phyloP scores from a whole-genome alignment of 2,888 invertebrate species.

The Rotaria sp. region DNA sequence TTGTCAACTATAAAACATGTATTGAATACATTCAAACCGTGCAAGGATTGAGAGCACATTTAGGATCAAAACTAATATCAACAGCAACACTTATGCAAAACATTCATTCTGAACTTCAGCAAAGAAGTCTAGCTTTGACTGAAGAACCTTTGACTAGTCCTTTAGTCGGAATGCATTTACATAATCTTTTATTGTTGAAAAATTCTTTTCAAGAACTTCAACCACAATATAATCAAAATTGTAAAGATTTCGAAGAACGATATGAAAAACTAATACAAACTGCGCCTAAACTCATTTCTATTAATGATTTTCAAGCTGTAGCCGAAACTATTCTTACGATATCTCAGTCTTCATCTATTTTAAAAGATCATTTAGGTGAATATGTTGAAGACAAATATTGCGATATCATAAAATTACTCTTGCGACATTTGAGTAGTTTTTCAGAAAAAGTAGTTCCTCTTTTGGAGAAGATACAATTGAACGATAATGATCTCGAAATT shows the following conservation, averaged over 20 bases:
- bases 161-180: neutral
- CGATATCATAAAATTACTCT: neutral
- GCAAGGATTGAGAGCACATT: neutral
- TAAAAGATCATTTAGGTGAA: neutral
- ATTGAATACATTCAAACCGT: neutral
- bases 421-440: neutral
- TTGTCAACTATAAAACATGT: neutral
- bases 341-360: too few species aligned
- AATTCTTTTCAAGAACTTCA: neutral
- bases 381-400: neutral
- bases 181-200: neutral
- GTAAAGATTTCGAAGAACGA: too few species aligned
- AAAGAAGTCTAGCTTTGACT: neutral
- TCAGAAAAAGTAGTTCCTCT: neutral
- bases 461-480: neutral
- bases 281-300: too few species aligned
- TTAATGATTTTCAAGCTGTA: too few species aligned
- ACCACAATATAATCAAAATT: neutral
- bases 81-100: neutral
- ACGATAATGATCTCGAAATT: neutral
- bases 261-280: too few species aligned
- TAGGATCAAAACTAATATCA: neutral
- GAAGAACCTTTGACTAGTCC: neutral
- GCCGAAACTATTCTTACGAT: too few species aligned
- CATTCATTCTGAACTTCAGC: neutral